Evolutionary conservation across 2,113 vertebrate genomes (phyloP), one percentile per base, ranked within the genome.

Genomic region (Meriones unguiculatus): DNA sequence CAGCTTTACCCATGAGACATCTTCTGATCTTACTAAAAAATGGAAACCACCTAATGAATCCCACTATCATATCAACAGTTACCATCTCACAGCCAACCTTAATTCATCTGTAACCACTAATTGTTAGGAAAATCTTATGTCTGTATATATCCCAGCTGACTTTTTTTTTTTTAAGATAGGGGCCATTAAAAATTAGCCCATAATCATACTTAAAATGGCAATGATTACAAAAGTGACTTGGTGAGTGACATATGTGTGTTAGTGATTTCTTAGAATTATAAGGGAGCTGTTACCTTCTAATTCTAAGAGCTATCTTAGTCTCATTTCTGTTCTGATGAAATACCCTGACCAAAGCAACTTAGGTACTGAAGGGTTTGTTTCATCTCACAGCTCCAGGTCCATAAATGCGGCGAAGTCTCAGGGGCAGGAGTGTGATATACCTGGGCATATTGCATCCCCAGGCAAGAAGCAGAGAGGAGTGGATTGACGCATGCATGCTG

Each of bases 41-140:
- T 57, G 46, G 38, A 52, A 46, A 75, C 17, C 57, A 50, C 70
- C 25, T 78, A 64, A 50, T 8, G 9, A 46, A 70, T 10, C 13
- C 28, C 0, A n/a, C 17, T 4, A 24, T 59, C 11, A 89, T 17
- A 38, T 77, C 7, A 84, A 87, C 50, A 82, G 17, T 70, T 32
- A 46, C 24, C 57, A 81, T 14, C 12, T 84, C 17, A 46, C 2
- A 15, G 24, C 4, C 82, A 59, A 15, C 62, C 6, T 28, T 70
- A 1, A 78, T 62, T 86, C 11, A 25, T 76, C 35, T 20, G 2
- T 18, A n/a, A 20, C 20, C 41, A 77, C 5, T 9, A 54, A 77
- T 52, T 91, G 30, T 80, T 73, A 91, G 24, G 67, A 38, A 89
- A 89, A 82, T 64, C 25, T 41, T 93, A 76, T n/a, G 76, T 78